Percentiles rank a stretch among this genome's conserved stretches.
Evolutionary conservation across 2,797 vertebrate genomes (phyloP).

Genomic region (Danio jaintianensis): DNA sequence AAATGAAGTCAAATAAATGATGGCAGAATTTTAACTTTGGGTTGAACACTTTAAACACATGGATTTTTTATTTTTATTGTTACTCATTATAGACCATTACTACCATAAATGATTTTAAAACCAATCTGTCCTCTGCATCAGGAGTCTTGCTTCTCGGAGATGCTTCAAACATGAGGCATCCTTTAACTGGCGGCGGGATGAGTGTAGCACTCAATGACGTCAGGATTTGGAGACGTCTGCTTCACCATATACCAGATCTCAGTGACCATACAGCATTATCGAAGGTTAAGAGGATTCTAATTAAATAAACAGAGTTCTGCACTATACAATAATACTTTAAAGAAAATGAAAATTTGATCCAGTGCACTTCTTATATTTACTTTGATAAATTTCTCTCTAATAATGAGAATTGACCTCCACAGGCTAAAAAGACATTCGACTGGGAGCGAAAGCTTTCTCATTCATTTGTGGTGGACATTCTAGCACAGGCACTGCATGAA

Average conservation of each 20-base stretch:
- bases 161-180: conserved; percentile 96
- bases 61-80: not conserved
- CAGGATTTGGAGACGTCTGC: conserved; percentile 87
- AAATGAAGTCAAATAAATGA: too few species aligned
- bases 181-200: conserved; percentile 96
- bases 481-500: conserved; percentile 95
- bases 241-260: conserved; percentile 87
- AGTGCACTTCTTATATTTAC: too few species aligned
- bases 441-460: conserved; percentile 93
- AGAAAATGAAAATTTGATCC: too few species aligned
- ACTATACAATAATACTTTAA: too few species aligned
- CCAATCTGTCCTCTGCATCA: conserved; percentile 55
- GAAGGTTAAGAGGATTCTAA: conserved; percentile 75
- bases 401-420: not conserved
- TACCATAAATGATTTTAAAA: not conserved
- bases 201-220: conserved; percentile 92
- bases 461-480: conserved; percentile 96
- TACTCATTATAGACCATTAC: conserved; percentile 1
- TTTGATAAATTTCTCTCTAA: too few species aligned
- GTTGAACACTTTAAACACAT: not conserved
- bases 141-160: conserved; percentile 95
- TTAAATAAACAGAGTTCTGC: not conserved
- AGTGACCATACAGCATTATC: conserved; percentile 84
- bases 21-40: too few species aligned
- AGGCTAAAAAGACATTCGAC: conserved; percentile 91